Evolutionary conservation across 2,888 invertebrate genomes (phyloP).

Genomic region (Noctua pronuba): DNA sequence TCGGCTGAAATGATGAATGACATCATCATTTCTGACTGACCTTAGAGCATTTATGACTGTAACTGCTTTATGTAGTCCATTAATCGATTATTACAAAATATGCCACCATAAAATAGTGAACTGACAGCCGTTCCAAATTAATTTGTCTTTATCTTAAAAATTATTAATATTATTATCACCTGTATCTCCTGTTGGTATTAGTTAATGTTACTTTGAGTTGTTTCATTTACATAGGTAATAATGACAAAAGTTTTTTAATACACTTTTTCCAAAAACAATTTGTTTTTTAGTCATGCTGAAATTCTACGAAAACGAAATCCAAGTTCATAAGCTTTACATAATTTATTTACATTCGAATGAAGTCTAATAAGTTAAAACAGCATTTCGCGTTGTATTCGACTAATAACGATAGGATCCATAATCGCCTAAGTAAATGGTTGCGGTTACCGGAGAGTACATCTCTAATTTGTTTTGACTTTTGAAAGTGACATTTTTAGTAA

Average conservation of each 20-base stretch:
- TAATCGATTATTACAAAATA: not conserved
- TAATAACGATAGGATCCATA: not conserved
- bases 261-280: not conserved
- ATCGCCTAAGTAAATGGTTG: conserved; percentile 28
- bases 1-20: too few species aligned
- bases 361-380: not conserved
- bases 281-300: conserved; percentile 1
- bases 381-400: not conserved
- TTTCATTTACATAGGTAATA: too few species aligned
- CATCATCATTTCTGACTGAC: too few species aligned
- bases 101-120: not conserved
- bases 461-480: conserved; percentile 39
- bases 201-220: not conserved
- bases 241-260: conserved; percentile 5
- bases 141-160: not conserved
- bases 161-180: not conserved
- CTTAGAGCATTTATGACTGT: not conserved
- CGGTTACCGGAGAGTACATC: not conserved
- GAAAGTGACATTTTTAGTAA: conserved; percentile 32
- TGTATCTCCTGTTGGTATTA: not conserved
- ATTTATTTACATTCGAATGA: not conserved
- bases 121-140: not conserved
- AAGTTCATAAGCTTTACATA: not conserved
- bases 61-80: not conserved
- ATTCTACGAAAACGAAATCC: not conserved